Evolutionary conservation across 2,888 invertebrate genomes (phyloP), one percentile per base, ranked within the genome.

Genomic region (Melanostoma mellinum): DNA sequence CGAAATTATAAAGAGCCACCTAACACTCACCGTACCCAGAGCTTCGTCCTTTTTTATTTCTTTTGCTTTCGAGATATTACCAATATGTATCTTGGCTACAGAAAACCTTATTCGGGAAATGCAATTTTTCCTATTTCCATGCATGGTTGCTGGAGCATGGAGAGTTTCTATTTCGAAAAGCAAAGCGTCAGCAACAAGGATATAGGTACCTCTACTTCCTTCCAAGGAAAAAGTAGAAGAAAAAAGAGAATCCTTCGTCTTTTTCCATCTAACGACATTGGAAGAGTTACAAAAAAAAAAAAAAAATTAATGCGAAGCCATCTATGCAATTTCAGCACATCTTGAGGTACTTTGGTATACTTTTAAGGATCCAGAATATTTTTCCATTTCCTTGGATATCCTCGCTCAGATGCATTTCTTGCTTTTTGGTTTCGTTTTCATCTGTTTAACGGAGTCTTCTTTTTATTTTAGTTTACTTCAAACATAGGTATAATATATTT

Each of bases 91-190:
- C 46, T 35, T 1, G 46, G 36, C 46, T 61, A 36, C 55, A 33
- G 10, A 75, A 67, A 55, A 81, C 53, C 50, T 10, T 72, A 48
- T 76, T 73, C 63, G 56, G 82, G 73, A 78, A 84, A 79, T 84
- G 79, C 84, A 84, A 75, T 84, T 84, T 79, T 65, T 79, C 53
- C 60, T 79, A 79, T 74, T 79, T 79, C 84, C 69, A 71, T 84
- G 84, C 79, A 75, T 84, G 84, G 79, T 42, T 79, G 55, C 69
- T 67, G 67, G 75, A 79, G 84, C 74, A 74, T 40, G 63, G 58
- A 52, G 53, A 36, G 32, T 42, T 46, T 10, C 53, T 75, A 35
- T 81, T 58, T 38, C 10, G 6, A 55, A 74, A 78, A 73, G 53
- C 42, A 74, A 73, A 42, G 58, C 82, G 73, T 84, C 82, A 84